Base-by-base conservation (phyloP, 2,888 invertebrate species). In the Synanthedon vespiformis region DNA sequence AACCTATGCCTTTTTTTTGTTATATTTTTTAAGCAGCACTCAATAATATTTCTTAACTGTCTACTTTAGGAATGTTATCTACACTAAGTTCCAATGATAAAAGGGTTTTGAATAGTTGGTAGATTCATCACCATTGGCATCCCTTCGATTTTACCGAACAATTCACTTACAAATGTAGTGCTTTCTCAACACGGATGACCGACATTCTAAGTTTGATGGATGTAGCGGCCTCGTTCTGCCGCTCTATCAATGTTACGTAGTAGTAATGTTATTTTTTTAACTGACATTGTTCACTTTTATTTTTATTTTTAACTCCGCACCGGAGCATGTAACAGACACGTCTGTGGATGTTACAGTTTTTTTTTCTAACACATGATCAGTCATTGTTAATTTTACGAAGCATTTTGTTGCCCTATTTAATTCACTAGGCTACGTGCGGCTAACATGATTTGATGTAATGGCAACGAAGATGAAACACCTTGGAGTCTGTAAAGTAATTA, bases 151-250 rank as follows among this genome's bases (percentile, higher is more conserved):
- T 61, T 59, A 50, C 48, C 55, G 58, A 57, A 67, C 64, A 61
- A 64, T 63, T 61, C 61, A 44, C 56, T 62, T 59, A 65, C 67
- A 65, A 66, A 64, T 63, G 63, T 63, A 57, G 56, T 60, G 56
- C 58, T 58, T 59, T 59, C 59, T 59, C 60, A 58, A 57, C 59
- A 59, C 64, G 61, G 57, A 56, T 58, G 58, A 55, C 62, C 59
- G 58, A 60, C 61, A 60, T 58, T 58, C 53, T 54, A 55, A 54
- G 41, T 55, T 59, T 64, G 64, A 64, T 64, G 57, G 61, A 64
- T 64, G 58, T 59, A 56, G 52, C 56, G 52, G 52, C 57, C 53
- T 54, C 44, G 47, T 13, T 53, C 53, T 48, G 22, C 48, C 54
- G 54, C 55, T 57, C 54, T 54, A 58, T 59, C 55, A 57, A 61